Evolutionary conservation across 2,797 vertebrate genomes (phyloP).

Genomic region (Macroramphosus scolopax): DNA sequence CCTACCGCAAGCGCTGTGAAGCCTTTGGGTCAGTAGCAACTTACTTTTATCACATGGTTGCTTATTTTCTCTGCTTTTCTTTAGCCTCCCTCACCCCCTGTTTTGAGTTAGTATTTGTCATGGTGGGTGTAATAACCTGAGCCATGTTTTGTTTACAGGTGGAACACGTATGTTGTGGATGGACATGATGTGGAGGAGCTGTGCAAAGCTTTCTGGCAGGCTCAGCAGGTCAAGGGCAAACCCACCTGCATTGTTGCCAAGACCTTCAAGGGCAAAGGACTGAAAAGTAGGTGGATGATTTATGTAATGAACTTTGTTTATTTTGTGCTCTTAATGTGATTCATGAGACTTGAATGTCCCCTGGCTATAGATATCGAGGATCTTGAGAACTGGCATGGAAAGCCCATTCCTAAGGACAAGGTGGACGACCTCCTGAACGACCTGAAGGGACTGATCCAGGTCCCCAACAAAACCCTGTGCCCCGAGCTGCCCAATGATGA

Average conservation of each 20-base stretch:
- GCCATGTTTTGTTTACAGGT: constrained; percentile 71
- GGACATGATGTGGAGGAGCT: constrained; percentile 85
- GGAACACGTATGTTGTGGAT: constrained; percentile 87
- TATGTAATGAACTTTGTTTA: neutral
- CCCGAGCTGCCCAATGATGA: constrained; percentile 79
- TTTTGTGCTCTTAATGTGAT: too few relatives aligned
- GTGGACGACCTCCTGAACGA: constrained; percentile 75
- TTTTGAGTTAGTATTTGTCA: constrained; percentile 27
- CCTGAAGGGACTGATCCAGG: constrained; percentile 80
- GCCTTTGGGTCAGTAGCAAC: constrained; percentile 82
- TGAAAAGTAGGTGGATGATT: constrained; percentile 73
- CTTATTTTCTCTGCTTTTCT: too few relatives aligned
- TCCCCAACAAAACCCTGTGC: constrained; percentile 67
- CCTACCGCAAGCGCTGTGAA: constrained; percentile 84
- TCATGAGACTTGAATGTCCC: too few relatives aligned
- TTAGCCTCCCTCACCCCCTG: too few relatives aligned
- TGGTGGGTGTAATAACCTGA: neutral
- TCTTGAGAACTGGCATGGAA: constrained; percentile 86
- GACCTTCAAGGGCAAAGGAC: constrained; percentile 87
- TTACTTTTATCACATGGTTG: neutral
- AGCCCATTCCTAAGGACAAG: constrained; percentile 83
- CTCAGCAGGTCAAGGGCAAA: constrained; percentile 80
- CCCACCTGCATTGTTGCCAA: constrained; percentile 90
- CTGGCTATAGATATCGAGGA: constrained; percentile 81
- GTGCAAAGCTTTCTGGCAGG: constrained; percentile 83